Percentiles rank a stretch among this genome's conserved stretches.
phyloP scores from a whole-genome alignment of 2,113 vertebrate species.

The Vidua macroura region DNA sequence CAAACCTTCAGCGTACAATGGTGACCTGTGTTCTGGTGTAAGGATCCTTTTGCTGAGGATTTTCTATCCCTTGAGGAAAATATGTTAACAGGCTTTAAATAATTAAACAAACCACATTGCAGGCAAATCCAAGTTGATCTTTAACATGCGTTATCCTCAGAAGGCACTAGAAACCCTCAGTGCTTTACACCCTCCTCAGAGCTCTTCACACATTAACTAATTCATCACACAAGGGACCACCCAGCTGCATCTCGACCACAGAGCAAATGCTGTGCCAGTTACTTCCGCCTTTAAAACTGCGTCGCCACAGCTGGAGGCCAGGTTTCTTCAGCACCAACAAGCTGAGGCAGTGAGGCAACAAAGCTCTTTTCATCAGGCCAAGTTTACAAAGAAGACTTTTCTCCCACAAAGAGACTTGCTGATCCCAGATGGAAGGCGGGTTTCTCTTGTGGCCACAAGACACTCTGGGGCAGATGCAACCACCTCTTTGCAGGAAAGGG shows the following conservation, averaged over 20 bases:
- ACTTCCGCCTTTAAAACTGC: background rate
- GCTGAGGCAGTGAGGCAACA: background rate
- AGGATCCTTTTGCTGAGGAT: background rate
- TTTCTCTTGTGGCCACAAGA: background rate
- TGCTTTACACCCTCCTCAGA: background rate
- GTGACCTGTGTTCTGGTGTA: background rate
- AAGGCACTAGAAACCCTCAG: background rate
- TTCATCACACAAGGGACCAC: slow-evolving; percentile 18
- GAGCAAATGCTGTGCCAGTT: background rate
- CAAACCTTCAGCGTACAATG: background rate
- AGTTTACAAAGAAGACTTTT: accelerated
- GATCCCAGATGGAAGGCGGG: background rate
- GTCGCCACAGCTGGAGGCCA: slow-evolving; percentile 26
- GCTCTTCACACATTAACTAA: slow-evolving; percentile 8
- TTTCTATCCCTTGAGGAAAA: slow-evolving; percentile 37
- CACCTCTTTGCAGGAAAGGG: background rate
- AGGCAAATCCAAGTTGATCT: background rate
- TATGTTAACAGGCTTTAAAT: slow-evolving; percentile 38
- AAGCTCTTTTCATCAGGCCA: slow-evolving; percentile 31
- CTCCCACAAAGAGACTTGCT: background rate
- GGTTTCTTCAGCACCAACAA: background rate
- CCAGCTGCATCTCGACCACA: background rate
- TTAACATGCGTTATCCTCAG: slow-evolving; percentile 30
- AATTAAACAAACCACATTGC: slow-evolving; percentile 46
- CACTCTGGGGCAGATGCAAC: background rate